phyloP scores from a whole-genome alignment of 2,888 invertebrate species.

The Melipona bicolor region DNA sequence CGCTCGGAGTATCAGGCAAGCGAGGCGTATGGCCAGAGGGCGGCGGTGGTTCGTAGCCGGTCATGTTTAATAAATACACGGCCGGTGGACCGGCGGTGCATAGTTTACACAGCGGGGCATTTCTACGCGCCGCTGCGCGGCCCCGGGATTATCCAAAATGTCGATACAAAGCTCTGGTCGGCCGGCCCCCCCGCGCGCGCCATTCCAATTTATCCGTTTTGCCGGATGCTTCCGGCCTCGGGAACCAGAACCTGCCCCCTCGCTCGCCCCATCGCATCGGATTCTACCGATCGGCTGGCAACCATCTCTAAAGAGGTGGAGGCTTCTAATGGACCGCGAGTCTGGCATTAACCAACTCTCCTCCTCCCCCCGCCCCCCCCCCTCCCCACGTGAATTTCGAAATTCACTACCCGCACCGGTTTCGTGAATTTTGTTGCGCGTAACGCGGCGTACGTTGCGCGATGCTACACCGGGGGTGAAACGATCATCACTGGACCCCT shows the following conservation, averaged over 20 bases:
- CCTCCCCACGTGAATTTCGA: conserved; percentile 19
- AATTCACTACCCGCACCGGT: conserved; percentile 7
- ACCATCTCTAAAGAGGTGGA: conserved; percentile 62
- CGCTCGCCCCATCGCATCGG: neutral
- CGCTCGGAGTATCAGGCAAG: conserved; percentile 2
- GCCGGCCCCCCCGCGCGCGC: conserved; percentile 13
- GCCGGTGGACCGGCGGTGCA: conserved; percentile 62
- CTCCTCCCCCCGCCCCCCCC: too few species aligned
- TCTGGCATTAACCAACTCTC: conserved; percentile 36
- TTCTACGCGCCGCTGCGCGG: conserved; percentile 58
- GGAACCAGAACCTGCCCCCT: neutral
- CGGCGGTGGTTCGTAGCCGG: conserved; percentile 42
- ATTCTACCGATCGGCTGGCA: conserved; percentile 43
- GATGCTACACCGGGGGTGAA: neutral
- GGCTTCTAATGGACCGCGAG: conserved; percentile 65
- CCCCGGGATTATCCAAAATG: conserved; percentile 69
- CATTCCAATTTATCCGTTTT: conserved; percentile 71
- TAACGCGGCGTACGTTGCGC: conserved; percentile 5
- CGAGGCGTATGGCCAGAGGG: conserved; percentile 26
- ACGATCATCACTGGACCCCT: conserved; percentile 9
- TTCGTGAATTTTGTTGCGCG: conserved; percentile 19
- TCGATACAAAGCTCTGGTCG: conserved; percentile 65
- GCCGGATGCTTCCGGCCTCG: conserved; percentile 12
- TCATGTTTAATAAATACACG: conserved; percentile 78
- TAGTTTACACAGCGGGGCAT: conserved; percentile 72